These are phyloP conservation scores for Columba janthina DNA, from an alignment of 2,113 vertebrate species.

Conservation along the genomic window DNA sequence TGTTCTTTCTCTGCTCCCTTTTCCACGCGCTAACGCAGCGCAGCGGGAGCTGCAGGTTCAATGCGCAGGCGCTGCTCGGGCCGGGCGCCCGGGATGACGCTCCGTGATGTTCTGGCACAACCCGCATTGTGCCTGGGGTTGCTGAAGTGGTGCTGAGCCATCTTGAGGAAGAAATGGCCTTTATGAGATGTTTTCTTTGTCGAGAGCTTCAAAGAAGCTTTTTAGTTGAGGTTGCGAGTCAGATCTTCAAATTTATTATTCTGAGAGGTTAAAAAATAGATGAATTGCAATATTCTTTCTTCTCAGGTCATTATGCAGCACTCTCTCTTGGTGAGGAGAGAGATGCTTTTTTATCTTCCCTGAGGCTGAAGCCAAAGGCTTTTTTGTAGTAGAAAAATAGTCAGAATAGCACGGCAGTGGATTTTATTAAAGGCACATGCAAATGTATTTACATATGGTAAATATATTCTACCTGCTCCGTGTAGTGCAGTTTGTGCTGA, in stretches of 20 bases:
- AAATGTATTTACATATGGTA: neutral
- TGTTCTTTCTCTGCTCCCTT: neutral
- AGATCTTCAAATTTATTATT: conserved; percentile 39
- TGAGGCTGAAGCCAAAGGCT: neutral
- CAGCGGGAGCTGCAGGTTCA: rapidly evolving
- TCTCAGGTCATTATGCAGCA: neutral
- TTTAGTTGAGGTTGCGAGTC: conserved; percentile 17
- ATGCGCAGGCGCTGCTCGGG: neutral
- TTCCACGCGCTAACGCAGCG: rapidly evolving
- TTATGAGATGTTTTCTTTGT: conserved; percentile 32
- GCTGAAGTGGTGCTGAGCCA: neutral
- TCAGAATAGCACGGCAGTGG: neutral
- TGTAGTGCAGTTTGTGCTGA: neutral
- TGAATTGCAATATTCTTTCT: neutral
- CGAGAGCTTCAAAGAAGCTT: conserved; percentile 34
- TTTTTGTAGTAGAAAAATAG: neutral
- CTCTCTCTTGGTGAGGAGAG: neutral
- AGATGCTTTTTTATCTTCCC: neutral
- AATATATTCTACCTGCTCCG: neutral
- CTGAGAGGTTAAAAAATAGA: conserved; percentile 6
- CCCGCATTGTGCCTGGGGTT: neutral
- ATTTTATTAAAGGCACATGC: neutral
- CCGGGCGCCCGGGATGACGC: neutral
- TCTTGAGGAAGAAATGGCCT: conserved; percentile 16
- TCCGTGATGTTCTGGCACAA: neutral